Conservation (phyloP, 2,113 vertebrate genomes). For the Cebus imitator region DNA sequence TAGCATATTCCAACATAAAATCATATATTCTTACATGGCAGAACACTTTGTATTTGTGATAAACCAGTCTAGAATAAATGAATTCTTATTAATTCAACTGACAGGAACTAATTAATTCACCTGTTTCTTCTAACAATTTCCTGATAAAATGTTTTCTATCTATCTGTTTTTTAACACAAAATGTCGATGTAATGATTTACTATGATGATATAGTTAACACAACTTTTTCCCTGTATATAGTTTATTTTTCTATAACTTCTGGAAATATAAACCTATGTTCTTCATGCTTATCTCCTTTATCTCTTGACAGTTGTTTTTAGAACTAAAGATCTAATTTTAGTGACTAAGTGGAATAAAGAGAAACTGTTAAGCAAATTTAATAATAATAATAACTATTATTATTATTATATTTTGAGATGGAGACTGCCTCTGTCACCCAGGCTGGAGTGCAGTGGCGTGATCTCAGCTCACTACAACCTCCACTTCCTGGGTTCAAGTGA, state of each 20-base stretch:
- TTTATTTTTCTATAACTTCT: not conserved
- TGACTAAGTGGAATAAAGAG: not conserved
- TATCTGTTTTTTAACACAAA: not conserved
- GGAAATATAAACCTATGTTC: not conserved
- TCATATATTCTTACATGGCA: not conserved
- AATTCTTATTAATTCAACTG: not conserved
- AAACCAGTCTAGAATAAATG: not conserved
- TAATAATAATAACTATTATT: not conserved
- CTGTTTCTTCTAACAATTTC: not conserved
- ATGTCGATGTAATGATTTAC: not conserved
- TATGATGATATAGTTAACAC: not conserved
- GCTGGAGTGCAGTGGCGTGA: too few relatives aligned
- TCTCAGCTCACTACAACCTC: too few relatives aligned
- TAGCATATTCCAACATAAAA: not conserved
- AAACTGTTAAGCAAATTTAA: not conserved
- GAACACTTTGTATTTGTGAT: not conserved
- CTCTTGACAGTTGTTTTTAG: not conserved
- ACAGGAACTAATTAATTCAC: not conserved
- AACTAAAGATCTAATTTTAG: not conserved
- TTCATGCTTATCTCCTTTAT: not conserved
- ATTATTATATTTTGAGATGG: too few relatives aligned
- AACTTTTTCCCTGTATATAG: not conserved
- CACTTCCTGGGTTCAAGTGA: rapidly evolving
- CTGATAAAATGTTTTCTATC: not conserved
- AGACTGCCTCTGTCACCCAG: too few relatives aligned